Base-by-base conservation (phyloP, 1,140 invertebrate species). In the Matsumurasca onukii region DNA sequence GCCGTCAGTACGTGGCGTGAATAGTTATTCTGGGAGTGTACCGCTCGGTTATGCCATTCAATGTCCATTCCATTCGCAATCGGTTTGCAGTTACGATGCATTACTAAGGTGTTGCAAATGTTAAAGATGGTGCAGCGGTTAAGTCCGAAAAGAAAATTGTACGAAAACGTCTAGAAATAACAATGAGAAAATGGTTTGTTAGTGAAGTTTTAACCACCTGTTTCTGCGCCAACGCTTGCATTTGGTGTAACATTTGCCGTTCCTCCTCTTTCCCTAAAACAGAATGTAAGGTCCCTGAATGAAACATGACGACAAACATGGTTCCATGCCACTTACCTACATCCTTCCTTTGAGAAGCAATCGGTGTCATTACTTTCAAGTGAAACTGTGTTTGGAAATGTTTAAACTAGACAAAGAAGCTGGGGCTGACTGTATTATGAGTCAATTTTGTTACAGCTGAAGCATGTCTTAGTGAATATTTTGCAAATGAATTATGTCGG, bases 161-260 rank as follows among this genome's bases (percentile, higher is more conserved):
- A 9, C 3, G 49, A n/a, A 45, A n/a, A 70, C 34, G 12, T 39
- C 66, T 68, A 68, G 31, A 57, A 66, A 34, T 49, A 68, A 72
- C 52, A 52, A 67, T 31, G 15, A 69, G 67, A 31, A 45, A 49
- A 69, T 61, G 29, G 61, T 31, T 51, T 31, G 27, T 65, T 39
- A 68, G 52, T 39, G 57, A 68, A 45, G 20, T 3, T n/a, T 59
- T 73, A 73, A 73, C 70, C 87, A 95, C 93, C 92, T 96, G 93
- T 86, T 95, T 96, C 82, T 95, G 93, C 78, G 93, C 93, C 89
- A 95, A 89, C 67, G 92, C 90, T 81, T 96, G 93, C 91, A 96
- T 94, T 84, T 96, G 93, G 83, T 95, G 93, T 82, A 95, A 92
- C 92, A 96, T 94, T 82, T 92, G 90, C 76, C 93, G 86, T 82